Evolutionary conservation across 2,797 vertebrate species (phyloP).

Genomic region (Pachyuromys duprasi): DNA sequence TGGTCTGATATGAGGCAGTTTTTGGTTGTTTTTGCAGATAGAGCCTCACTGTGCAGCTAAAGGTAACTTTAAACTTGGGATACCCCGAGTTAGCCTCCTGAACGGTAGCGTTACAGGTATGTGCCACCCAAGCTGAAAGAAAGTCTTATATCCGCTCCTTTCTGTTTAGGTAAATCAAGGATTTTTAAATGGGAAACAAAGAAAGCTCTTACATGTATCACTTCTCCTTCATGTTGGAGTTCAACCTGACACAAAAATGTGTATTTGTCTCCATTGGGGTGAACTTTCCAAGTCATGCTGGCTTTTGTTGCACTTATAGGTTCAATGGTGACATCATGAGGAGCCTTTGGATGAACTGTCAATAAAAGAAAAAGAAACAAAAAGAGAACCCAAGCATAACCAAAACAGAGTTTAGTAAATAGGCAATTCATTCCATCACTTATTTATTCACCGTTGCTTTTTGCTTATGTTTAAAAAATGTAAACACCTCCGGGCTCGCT

Average conservation of each 20-base stretch:
- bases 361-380: constrained; percentile 49
- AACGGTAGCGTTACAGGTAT: neutral
- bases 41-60: neutral
- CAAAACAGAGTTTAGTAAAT: neutral
- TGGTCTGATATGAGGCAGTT: neutral
- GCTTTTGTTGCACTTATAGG: constrained; percentile 63
- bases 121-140: neutral
- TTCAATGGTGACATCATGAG: constrained; percentile 64
- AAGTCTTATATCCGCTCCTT: neutral
- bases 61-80: neutral
- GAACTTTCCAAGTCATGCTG: constrained; percentile 81
- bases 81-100: neutral
- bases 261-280: constrained; percentile 4
- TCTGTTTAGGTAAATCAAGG: neutral
- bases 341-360: constrained; percentile 84
- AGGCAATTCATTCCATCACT: neutral
- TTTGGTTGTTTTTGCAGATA: neutral
- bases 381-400: neutral
- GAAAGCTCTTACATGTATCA: constrained; percentile 80
- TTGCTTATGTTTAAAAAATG: constrained; percentile 32
- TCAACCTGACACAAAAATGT: constrained; percentile 85
- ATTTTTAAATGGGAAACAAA: constrained; percentile 13
- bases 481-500: neutral
- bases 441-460: neutral
- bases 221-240: constrained; percentile 61